These are phyloP conservation scores for Glandiceps talaboti DNA, from an alignment of 53 echinoderm and acorn worm species.

Conservation along the genomic window DNA sequence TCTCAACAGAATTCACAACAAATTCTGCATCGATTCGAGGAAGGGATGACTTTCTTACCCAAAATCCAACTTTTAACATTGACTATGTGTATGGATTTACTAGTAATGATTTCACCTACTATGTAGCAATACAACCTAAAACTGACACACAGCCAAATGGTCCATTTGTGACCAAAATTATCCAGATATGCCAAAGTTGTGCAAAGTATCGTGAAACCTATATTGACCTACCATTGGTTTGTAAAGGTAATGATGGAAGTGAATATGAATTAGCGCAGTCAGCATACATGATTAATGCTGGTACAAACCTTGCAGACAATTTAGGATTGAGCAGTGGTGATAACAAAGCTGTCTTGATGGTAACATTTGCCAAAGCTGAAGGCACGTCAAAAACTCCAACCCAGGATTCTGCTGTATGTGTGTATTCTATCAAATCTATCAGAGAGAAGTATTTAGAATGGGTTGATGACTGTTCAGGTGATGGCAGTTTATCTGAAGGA, in stretches of 20 bases:
- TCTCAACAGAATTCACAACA: neutral
- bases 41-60: neutral
- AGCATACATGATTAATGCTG: constrained; percentile 49
- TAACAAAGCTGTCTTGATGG: neutral
- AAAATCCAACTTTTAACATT: constrained; percentile 39
- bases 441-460: neutral
- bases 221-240: constrained; percentile 70
- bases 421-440: neutral
- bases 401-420: neutral
- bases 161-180: constrained; percentile 58
- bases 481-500: neutral
- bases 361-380: neutral
- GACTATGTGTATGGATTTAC: constrained; percentile 73
- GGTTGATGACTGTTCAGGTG: neutral
- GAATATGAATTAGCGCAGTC: constrained; percentile 73
- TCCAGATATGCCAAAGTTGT: constrained; percentile 46
- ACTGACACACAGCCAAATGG: constrained; percentile 12
- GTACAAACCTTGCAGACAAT: neutral
- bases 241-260: constrained; percentile 12
- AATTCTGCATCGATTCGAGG: neutral
- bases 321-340: neutral
- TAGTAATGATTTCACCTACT: constrained; percentile 58
- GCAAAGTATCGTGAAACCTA: constrained; percentile 26
- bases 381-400: neutral
- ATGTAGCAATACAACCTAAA: constrained; percentile 46